Evolutionary conservation across 1,140 invertebrate genomes (phyloP).

Genomic region (Spodoptera frugiperda): DNA sequence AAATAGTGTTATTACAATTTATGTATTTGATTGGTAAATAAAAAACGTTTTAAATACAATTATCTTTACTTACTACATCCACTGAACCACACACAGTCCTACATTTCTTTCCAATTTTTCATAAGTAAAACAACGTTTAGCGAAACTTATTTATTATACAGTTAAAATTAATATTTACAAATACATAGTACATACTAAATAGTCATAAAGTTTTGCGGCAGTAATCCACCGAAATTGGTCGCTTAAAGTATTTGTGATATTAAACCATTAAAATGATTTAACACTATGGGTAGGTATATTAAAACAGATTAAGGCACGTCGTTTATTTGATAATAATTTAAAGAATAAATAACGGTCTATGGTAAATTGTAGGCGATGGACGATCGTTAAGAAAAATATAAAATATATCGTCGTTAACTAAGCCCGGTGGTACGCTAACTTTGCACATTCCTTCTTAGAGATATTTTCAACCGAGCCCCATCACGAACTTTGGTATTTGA

Average conservation of each 20-base stretch:
- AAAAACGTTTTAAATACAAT: slow-evolving; percentile 29
- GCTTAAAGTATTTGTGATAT: background rate
- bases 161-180: slow-evolving; percentile 65
- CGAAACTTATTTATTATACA: slow-evolving; percentile 57
- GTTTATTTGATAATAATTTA: slow-evolving; percentile 12
- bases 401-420: slow-evolving; percentile 59
- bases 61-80: slow-evolving; percentile 23
- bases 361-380: slow-evolving; percentile 25
- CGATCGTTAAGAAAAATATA: slow-evolving; percentile 10
- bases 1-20: slow-evolving; percentile 44
- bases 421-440: slow-evolving; percentile 64
- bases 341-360: slow-evolving; percentile 46
- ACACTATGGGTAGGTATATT: background rate
- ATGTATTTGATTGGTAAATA: slow-evolving; percentile 42
- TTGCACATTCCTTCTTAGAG: slow-evolving; percentile 34
- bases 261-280: background rate
- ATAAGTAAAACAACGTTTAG: slow-evolving; percentile 39
- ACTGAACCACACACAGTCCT: background rate
- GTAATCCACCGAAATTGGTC: slow-evolving; percentile 11
- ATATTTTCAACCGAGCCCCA: slow-evolving; percentile 88
- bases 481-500: slow-evolving; percentile 92
- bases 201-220: background rate
- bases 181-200: slow-evolving; percentile 33
- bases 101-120: background rate
- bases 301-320: slow-evolving; percentile 32